Percentiles rank a stretch among this genome's conserved stretches.
phyloP scores from a whole-genome alignment of 2,113 vertebrate genomes.

The Tyto alba region DNA sequence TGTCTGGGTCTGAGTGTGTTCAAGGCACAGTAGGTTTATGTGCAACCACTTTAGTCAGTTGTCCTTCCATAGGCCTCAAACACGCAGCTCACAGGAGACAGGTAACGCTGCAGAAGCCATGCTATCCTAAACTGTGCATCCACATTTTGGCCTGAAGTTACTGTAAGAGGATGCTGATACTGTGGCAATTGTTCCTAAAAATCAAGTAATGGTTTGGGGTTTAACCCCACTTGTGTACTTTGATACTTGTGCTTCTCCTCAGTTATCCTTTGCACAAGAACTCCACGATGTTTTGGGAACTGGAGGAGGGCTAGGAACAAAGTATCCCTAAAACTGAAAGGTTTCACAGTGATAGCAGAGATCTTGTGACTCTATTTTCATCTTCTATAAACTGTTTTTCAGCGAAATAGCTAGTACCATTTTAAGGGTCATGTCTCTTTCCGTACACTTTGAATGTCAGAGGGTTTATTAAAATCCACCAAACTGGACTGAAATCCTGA shows the following conservation, averaged over 20 bases:
- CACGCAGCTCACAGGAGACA: accelerated
- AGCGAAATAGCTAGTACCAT: background rate
- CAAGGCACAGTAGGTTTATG: background rate
- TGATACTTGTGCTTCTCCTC: background rate
- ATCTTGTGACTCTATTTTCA: background rate
- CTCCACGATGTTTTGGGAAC: background rate
- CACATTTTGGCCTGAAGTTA: background rate
- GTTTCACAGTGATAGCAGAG: background rate
- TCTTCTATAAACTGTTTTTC: accelerated
- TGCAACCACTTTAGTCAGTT: background rate
- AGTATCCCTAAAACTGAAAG: background rate
- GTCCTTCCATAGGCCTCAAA: background rate
- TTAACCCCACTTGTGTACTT: background rate
- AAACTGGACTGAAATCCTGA: background rate
- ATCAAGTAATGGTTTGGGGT: accelerated
- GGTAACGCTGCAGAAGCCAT: accelerated
- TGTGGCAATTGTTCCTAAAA: background rate
- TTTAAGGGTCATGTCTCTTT: background rate
- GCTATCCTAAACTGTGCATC: background rate
- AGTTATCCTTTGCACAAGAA: background rate
- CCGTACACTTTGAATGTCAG: background rate
- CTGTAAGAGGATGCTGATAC: background rate
- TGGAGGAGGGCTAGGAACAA: background rate
- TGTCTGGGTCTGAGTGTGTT: background rate
- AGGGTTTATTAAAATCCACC: background rate